A percentile compares a stretch with the other conserved stretches of the same genome.
Evolutionary conservation across 2,797 vertebrate species (phyloP).

Genomic region (Pseudochaenichthys georgianus): DNA sequence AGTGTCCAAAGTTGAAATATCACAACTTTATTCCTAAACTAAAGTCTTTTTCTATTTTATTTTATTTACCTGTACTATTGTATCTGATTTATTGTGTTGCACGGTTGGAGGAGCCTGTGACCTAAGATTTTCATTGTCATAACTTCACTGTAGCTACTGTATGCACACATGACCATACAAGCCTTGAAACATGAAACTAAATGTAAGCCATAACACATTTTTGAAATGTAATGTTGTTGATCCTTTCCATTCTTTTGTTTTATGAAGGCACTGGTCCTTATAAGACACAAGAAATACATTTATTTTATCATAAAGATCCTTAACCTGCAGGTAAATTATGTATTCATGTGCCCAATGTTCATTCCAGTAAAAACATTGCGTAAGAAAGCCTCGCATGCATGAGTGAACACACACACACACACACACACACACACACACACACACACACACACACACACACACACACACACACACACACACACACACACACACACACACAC

Average conservation of each 20-base stretch:
- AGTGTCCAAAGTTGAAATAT: not conserved
- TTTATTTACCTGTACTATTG: too few relatives aligned
- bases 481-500: too few relatives aligned
- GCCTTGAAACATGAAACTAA: not conserved
- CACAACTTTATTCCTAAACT: not conserved
- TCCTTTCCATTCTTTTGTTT: not conserved
- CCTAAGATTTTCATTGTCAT: too few relatives aligned
- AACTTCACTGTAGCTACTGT: too few relatives aligned
- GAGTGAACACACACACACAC: slow-evolving; percentile 8
- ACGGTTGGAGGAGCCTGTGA: too few relatives aligned
- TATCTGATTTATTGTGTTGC: too few relatives aligned
- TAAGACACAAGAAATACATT: not conserved
- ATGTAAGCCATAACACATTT: not conserved
- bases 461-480: too few relatives aligned
- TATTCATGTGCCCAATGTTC: not conserved
- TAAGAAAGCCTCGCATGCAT: slow-evolving; percentile 24
- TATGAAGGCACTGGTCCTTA: not conserved
- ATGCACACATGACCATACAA: too few relatives aligned
- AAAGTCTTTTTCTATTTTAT: not conserved
- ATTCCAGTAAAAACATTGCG: not conserved
- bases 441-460: too few relatives aligned
- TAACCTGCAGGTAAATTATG: too few relatives aligned
- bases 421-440: too few relatives aligned
- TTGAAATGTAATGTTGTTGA: not conserved
- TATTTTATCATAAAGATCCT: not conserved